phyloP scores from a whole-genome alignment of 1,140 invertebrate species.

The Notospermus geniculatus region DNA sequence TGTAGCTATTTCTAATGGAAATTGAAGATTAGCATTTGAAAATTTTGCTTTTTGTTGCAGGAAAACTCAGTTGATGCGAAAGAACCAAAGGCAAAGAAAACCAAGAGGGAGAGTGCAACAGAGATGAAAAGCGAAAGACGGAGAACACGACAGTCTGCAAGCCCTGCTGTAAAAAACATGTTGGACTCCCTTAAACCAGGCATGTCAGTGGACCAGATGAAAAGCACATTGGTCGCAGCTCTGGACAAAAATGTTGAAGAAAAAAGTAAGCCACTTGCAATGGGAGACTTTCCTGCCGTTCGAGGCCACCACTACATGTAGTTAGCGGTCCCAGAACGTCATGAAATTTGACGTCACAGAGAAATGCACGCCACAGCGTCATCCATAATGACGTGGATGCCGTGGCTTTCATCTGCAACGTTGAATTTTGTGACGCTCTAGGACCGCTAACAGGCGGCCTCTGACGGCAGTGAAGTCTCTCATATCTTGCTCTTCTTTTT shows the following conservation, averaged over 20 bases:
- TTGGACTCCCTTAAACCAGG: constrained; percentile 32
- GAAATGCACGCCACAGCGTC: too few relatives aligned
- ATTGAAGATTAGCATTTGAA: constrained; percentile 34
- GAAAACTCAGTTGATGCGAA: neutral
- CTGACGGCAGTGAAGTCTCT: too few relatives aligned
- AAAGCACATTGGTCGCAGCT: constrained; percentile 31
- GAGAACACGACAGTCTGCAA: constrained; percentile 15
- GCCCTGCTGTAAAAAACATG: constrained; percentile 33
- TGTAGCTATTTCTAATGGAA: constrained; percentile 14
- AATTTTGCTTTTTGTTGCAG: constrained; percentile 19
- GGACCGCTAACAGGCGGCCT: too few relatives aligned
- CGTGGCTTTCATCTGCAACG: too few relatives aligned
- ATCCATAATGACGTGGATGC: too few relatives aligned
- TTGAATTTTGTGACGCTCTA: too few relatives aligned
- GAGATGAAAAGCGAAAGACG: neutral
- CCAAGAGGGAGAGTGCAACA: constrained; percentile 14
- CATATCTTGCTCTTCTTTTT: too few relatives aligned
- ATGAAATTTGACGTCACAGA: too few relatives aligned
- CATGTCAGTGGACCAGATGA: constrained; percentile 35
- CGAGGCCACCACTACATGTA: too few relatives aligned
- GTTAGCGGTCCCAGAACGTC: too few relatives aligned
- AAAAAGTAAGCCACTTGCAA: constrained; percentile 11
- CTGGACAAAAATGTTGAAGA: constrained; percentile 37
- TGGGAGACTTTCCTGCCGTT: too few relatives aligned
- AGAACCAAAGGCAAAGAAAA: constrained; percentile 14